Evolutionary conservation across 1,140 invertebrate species (phyloP).

Genomic region (Orchestia grillus): DNA sequence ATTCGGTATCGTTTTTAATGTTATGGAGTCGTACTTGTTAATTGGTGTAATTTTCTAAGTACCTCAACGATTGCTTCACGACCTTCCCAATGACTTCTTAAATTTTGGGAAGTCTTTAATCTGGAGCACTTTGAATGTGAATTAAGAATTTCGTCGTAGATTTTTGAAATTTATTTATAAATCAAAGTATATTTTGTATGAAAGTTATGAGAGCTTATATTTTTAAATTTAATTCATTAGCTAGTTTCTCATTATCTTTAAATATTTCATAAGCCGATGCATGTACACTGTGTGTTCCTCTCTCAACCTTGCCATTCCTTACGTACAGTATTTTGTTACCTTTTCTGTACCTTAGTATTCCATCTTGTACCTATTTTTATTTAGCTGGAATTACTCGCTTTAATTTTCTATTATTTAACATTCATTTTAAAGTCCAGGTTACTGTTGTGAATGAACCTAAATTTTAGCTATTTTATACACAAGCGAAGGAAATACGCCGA

Average conservation of each 20-base stretch:
- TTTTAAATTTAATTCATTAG: not conserved
- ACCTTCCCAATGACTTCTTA: not conserved
- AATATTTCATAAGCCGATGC: not conserved
- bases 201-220: not conserved
- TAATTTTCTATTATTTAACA: not conserved
- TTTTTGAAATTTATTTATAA: not conserved
- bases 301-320: slow-evolving; percentile 12
- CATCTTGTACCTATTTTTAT: not conserved
- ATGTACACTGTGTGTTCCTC: not conserved
- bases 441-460: not conserved
- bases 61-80: no score
- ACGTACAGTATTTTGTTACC: slow-evolving; percentile 11
- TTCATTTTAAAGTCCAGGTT: not conserved
- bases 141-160: not conserved
- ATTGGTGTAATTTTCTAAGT: no score
- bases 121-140: not conserved
- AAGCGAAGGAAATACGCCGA: not conserved
- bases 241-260: not conserved
- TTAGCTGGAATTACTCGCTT: not conserved
- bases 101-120: not conserved
- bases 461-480: not conserved
- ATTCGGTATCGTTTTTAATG: no score
- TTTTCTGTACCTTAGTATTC: not conserved
- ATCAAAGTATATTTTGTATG: not conserved
- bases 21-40: no score